Evolutionary conservation across 2,888 invertebrate species (phyloP), one percentile per base, ranked within the genome.

Genomic region (Caenorhabditis imperialis): DNA sequence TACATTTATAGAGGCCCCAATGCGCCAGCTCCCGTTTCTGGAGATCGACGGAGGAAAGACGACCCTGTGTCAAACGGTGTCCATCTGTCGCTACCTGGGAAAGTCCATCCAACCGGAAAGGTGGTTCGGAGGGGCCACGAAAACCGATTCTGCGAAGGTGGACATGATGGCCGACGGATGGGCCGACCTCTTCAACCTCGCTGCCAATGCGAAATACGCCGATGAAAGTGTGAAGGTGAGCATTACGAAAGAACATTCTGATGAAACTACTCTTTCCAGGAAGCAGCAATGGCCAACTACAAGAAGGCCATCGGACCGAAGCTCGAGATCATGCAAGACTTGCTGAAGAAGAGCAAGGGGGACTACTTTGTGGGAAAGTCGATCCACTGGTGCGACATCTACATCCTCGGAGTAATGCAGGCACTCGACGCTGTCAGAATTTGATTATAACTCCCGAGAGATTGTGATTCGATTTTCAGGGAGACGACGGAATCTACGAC

Each of bases 81-180:
- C 77, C n/a, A 74, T 77, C 18, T 72, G 72, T 20, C 58, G 77
- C n/a, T 77, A 77, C 37, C 12, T 77, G 45, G 77, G 62, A 20
- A 77, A 77, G 47, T 73, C 73, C 1, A 23, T 77, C 16, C 44
- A 77, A 18, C 73, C 77, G 16, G 77, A 75, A 3, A 53, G 45
- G 30, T 75, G 77, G 70, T 70, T 77, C 23, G 77, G 71, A n/a
- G 77, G 77, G 10, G 72, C 72, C 33, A 77, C 77, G 0, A 72
- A 72, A 35, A 73, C 72, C 16, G 73, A 73, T n/a, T 72, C 77
- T 7, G 77, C 77, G 1, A 73, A 65, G 30, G 71, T 71, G 12
- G 77, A 77, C 50, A 77, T 77, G 77, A 54, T 60, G 40, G 72
- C 67, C 23, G 77, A 77, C 38, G 72, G 60, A 8, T 70, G 73